phyloP scores from a whole-genome alignment of 2,113 vertebrate species.

The Opisthocomus hoazin region DNA sequence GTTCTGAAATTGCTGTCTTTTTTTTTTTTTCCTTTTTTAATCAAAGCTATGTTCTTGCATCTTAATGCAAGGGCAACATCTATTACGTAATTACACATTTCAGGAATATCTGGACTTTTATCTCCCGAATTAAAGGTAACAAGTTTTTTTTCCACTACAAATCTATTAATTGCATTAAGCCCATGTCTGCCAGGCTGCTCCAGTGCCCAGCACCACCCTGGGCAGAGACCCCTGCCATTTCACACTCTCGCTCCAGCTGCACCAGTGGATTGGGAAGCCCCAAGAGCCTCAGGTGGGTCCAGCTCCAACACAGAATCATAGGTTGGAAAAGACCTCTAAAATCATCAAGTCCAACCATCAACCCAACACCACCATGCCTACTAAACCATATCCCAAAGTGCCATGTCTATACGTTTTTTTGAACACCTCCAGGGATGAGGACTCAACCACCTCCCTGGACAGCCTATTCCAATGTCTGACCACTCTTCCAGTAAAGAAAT shows the following conservation, averaged over 20 bases:
- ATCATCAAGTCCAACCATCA: too few species aligned
- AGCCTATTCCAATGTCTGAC: too few species aligned
- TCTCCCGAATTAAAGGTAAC: slow-evolving; percentile 13
- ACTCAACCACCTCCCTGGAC: too few species aligned
- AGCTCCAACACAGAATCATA: background rate
- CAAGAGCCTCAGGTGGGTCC: background rate
- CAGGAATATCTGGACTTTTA: background rate
- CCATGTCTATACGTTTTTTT: too few species aligned
- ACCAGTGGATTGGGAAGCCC: background rate
- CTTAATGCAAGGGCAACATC: background rate
- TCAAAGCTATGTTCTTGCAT: background rate
- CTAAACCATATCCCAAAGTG: too few species aligned
- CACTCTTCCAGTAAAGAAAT: too few species aligned
- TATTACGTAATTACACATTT: background rate
- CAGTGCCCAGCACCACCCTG: rapidly evolving
- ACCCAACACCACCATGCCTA: too few species aligned
- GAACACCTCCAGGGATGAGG: too few species aligned
- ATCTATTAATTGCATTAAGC: slow-evolving; percentile 8
- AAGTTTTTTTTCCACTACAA: background rate
- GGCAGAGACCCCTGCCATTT: background rate
- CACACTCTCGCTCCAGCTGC: background rate
- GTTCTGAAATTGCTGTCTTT: background rate
- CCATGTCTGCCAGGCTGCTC: background rate
- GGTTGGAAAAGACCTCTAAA: too few species aligned
- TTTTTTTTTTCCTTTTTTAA: background rate